Conservation (phyloP, 64 coral and sea anemone species). For the Trachythela sp. region DNA sequence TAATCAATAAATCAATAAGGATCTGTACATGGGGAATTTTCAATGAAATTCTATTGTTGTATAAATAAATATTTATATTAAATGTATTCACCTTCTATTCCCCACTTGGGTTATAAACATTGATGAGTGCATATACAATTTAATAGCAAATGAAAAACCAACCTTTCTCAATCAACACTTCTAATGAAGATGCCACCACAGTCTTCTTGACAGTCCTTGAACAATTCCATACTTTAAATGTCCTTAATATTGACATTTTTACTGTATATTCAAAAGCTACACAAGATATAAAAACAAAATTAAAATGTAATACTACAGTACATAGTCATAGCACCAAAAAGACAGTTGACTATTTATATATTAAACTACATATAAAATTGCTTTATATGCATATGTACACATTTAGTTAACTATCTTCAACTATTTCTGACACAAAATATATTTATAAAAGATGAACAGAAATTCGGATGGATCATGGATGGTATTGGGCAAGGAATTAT, state of each 20-base stretch:
- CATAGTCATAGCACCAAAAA: no score
- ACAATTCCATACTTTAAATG: constrained; percentile 26
- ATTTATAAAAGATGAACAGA: no score
- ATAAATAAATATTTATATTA: neutral
- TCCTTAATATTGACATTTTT: neutral
- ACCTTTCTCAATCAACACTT: constrained; percentile 29
- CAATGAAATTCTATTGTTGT: neutral
- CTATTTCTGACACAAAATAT: no score
- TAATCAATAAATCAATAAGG: neutral
- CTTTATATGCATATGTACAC: no score
- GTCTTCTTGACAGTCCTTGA: constrained; percentile 26
- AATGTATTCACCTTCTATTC: neutral
- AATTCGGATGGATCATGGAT: no score
- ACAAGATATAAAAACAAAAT: neutral
- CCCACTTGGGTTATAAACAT: neutral
- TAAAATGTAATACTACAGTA: no score
- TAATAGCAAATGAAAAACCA: constrained; percentile 1
- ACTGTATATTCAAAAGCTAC: neutral
- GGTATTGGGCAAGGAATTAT: no score
- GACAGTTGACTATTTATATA: no score
- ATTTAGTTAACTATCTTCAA: no score
- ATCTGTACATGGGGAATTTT: neutral
- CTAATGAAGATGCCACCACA: constrained; percentile 36
- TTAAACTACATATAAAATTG: no score
- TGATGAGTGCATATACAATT: constrained; percentile 11